Evolutionary conservation across 2,888 invertebrate species (phyloP), one percentile per base, ranked within the genome.

Genomic region (Aethes cnicana): DNA sequence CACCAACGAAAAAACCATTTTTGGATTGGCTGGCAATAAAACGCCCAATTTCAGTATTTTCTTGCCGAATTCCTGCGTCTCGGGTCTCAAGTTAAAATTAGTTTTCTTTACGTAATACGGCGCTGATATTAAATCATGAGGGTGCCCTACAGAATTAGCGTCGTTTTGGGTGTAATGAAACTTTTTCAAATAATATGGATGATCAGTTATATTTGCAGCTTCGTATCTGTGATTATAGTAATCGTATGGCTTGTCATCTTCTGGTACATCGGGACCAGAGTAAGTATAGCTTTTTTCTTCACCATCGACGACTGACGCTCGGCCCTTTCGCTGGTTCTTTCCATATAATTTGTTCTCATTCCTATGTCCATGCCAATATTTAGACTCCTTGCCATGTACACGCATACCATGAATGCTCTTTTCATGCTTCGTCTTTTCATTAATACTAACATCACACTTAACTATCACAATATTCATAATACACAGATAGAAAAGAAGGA

Each of bases 31-130:
- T 0, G 94, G 94, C 36, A 93, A 89, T 30, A 94, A 82, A 8
- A 94, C 93, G 2, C 93, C 93, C 30, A 94, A 77, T 57, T 91
- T 91, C 7, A 94, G 87, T 33, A 88, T 83, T 58, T 85, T 90
- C 35, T 89, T 80, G 30, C 71, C 60, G 61, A 87, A 87, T 52
- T 72, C 74, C 53, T 84, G 77, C 21, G 73, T 72, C 55, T 82
- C 81, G 25, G 81, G 79, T 53, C 81, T 73, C 43, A 89, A 64
- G 49, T 87, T 82, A 41, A 84, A 79, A 57, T 84, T 84, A 9
- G 85, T 83, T 58, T 78, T 81, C 61, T 86, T 86, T 2, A 89
- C 76, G 49, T 72, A 78, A 58, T 81, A 89, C 1, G 83, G 81
- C 50, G 72, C 73, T 1, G 73, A 63, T 8, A 74, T 74, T 39